phyloP scores from a whole-genome alignment of 2,888 invertebrate species.

The Cantharis flavilabris region DNA sequence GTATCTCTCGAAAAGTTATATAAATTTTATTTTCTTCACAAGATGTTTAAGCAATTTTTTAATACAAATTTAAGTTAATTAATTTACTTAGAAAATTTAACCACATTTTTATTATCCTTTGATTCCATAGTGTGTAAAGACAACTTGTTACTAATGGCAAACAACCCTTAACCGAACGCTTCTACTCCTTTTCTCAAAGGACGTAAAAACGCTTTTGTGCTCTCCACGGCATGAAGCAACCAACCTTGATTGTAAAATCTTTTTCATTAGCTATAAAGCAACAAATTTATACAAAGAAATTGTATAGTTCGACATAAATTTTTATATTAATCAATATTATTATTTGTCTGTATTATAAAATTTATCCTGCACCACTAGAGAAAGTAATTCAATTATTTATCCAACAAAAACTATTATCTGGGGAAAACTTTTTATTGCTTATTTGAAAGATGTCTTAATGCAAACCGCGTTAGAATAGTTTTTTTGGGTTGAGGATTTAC shows the following conservation, averaged over 20 bases:
- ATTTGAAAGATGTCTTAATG: neutral
- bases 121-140: neutral
- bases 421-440: neutral
- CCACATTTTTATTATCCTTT: neutral
- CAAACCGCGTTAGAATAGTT: neutral
- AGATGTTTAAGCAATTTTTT: neutral
- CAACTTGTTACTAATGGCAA: neutral
- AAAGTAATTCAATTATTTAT: neutral
- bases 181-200: neutral
- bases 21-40: neutral
- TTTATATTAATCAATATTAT: neutral
- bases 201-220: neutral
- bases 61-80: neutral
- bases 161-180: neutral
- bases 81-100: neutral
- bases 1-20: neutral
- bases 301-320: neutral
- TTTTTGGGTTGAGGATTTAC: neutral
- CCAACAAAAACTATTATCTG: neutral
- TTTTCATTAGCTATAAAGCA: neutral
- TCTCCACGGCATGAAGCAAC: neutral
- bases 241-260: neutral
- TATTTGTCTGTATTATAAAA: neutral
- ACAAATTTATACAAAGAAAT: neutral
- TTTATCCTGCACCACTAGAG: neutral